Evolutionary conservation across 2,888 invertebrate species (phyloP).

Genomic region (Chrysodeixis includens): DNA sequence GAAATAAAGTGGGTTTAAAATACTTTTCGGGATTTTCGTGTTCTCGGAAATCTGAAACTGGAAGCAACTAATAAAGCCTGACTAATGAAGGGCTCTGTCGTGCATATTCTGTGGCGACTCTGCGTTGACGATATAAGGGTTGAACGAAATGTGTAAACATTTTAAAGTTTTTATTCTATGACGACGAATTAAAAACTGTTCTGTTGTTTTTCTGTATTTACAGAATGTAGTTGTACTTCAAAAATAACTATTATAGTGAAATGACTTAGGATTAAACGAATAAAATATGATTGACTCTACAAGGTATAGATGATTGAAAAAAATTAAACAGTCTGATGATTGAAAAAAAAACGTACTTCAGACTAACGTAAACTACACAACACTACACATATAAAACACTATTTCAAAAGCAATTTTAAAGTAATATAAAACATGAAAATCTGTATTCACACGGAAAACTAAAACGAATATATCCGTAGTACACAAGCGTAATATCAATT

Average conservation of each 20-base stretch:
- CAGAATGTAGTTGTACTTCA: too few species aligned
- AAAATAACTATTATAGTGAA: too few species aligned
- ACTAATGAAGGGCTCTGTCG: not conserved
- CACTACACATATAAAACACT: too few species aligned
- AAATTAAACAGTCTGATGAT: too few species aligned
- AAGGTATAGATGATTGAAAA: too few species aligned
- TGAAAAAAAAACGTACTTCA: too few species aligned
- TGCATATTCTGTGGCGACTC: not conserved
- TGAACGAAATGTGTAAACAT: not conserved
- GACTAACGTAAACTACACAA: too few species aligned
- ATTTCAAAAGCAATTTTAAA: not conserved
- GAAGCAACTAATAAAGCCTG: not conserved
- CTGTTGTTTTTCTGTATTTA: too few species aligned
- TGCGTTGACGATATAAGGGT: not conserved
- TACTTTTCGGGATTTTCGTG: conserved; percentile 3
- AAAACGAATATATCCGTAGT: conserved; percentile 2
- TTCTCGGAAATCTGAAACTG: not conserved
- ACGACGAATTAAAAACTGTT: too few species aligned
- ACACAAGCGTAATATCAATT: conserved; percentile 26
- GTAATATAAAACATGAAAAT: not conserved
- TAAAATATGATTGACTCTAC: too few species aligned
- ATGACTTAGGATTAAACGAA: too few species aligned
- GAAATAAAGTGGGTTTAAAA: conserved; percentile 10
- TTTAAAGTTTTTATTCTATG: too few species aligned
- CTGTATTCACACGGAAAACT: not conserved